Conservation (phyloP, 2,888 invertebrate species). For the Syrphus vitripennis region DNA sequence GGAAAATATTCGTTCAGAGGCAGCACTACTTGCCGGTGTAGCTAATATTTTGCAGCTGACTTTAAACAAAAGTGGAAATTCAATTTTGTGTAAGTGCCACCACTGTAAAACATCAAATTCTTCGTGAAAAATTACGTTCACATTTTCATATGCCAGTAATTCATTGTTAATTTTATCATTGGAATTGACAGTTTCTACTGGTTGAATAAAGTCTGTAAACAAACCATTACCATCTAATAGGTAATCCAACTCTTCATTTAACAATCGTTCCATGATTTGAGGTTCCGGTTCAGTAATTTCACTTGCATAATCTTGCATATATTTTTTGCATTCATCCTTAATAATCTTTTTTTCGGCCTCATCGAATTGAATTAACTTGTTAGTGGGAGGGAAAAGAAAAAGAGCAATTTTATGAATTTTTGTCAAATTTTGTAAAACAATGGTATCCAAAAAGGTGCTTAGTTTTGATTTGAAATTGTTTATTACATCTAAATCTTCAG, state of each 20-base stretch:
- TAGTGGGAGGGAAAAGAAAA: background rate
- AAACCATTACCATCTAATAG: too few relatives aligned
- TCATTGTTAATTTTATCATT: too few relatives aligned
- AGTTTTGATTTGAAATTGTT: background rate
- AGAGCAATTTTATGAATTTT: background rate
- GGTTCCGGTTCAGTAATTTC: background rate
- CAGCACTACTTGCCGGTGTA: conserved; percentile 20
- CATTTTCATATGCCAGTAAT: too few relatives aligned
- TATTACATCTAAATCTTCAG: background rate
- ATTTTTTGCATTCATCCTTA: background rate
- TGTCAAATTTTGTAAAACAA: background rate
- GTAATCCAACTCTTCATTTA: background rate
- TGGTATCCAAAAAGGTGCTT: background rate
- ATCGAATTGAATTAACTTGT: background rate
- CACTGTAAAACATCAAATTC: background rate
- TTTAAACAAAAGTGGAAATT: background rate
- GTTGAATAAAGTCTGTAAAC: too few relatives aligned
- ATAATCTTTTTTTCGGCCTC: background rate
- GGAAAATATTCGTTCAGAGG: conserved; percentile 34
- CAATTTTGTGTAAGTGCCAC: background rate
- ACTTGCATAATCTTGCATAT: background rate
- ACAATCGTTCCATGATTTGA: background rate
- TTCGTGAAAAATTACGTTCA: background rate
- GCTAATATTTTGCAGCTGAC: conserved; percentile 15
- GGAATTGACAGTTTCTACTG: too few relatives aligned